Evolutionary conservation across 2,113 vertebrate species (phyloP), one percentile per base, ranked within the genome.

Genomic region (Rhinogobius similis): DNA sequence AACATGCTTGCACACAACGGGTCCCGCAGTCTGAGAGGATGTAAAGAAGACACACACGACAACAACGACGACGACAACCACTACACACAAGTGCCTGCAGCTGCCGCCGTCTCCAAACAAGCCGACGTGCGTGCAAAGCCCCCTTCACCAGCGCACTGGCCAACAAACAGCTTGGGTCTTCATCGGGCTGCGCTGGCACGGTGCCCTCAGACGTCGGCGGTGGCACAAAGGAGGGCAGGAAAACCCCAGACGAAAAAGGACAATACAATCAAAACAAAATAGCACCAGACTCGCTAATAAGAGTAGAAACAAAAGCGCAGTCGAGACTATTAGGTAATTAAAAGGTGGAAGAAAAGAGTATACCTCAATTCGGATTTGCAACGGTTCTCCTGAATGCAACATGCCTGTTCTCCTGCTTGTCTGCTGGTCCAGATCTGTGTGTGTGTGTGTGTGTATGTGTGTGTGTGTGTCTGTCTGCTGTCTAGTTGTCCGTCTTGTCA

Each of bases 61-160:
- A 6, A 55, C 4, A 12, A 50, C 23, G 1, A 12, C 11, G 23
- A 55, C 11, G 4, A 50, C 46, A n/a, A 50, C 46, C 20, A n/a
- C 20, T n/a, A 50, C 46, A 21, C 86, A 73, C 78, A 77, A 87
- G 74, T 86, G 87, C 91, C 89, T 85, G 83, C 91, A 92, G 90
- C 89, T 92, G 91, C 82, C 78, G 80, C 86, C 75, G 78, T 86
- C 87, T 82, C 71, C 79, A 91, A 90, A 89, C 90, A 89, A 91
- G 81, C 75, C 52, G 9, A 90, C 92, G 86, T 90, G 89, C 89
- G 87, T 88, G 87, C 87, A 91, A 77, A 53, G 53, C 68, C 21
- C n/a, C 26, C 52, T 39, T 56, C 27, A 48, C 46, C 48, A 63
- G 67, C 36, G 62, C 24, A 71, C 72, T 70, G 58, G 65, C 67